phyloP scores from a whole-genome alignment of 2,113 vertebrate genomes.

The Catharus fuscescens region DNA sequence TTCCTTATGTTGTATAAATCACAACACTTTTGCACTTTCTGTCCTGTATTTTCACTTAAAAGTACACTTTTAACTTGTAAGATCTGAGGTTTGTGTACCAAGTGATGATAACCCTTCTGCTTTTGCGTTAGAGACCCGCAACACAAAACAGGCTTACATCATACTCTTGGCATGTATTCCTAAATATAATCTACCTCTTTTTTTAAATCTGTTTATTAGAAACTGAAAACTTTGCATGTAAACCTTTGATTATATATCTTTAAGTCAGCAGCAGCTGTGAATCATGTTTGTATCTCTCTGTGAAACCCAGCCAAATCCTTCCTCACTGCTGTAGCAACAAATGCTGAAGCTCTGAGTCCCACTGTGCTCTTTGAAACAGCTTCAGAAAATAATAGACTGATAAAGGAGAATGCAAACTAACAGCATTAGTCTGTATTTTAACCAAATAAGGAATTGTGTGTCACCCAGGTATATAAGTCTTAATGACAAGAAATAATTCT shows the following conservation, averaged over 20 bases:
- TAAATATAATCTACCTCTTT: neutral
- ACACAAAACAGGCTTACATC: neutral
- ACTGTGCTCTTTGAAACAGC: neutral
- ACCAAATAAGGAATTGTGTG: neutral
- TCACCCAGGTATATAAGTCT: slow-evolving; percentile 2
- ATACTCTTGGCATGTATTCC: neutral
- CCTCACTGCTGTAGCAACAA: neutral
- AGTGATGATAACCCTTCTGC: neutral
- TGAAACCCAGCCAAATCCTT: neutral
- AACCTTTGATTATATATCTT: neutral
- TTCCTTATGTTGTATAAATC: neutral
- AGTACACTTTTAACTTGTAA: neutral
- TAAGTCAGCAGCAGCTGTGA: neutral
- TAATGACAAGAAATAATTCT: slow-evolving; percentile 33
- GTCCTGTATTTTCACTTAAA: neutral
- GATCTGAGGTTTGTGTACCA: neutral
- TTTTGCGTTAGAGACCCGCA: neutral
- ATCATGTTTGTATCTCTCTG: neutral
- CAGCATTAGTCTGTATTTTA: slow-evolving; percentile 1
- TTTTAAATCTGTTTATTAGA: neutral
- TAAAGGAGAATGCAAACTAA: neutral
- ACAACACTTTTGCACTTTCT: neutral
- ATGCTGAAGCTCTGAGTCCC: neutral
- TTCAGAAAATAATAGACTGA: neutral
- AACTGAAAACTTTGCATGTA: neutral